Evolutionary conservation across 2,113 vertebrate species (phyloP).

Genomic region (Lamprologus speciosus): DNA sequence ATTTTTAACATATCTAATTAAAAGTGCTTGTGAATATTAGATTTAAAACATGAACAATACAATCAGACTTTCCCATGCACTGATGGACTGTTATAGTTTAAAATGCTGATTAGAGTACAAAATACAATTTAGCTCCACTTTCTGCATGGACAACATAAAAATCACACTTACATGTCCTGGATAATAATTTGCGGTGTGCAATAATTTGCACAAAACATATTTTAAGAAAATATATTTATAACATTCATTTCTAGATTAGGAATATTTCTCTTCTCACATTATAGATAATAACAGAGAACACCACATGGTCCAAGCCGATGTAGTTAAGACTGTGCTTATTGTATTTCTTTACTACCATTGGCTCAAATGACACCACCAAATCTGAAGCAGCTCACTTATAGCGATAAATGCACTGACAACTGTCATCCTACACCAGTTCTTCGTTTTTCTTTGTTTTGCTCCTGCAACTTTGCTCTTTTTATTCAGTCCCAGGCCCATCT

Average conservation of each 20-base stretch:
- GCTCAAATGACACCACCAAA: background rate
- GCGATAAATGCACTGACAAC: background rate
- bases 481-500: background rate
- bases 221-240: background rate
- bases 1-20: background rate
- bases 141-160: background rate
- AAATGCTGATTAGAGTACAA: background rate
- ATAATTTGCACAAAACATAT: background rate
- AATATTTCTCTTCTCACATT: background rate
- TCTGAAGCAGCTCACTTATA: background rate
- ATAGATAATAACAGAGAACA: background rate
- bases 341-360: background rate
- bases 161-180: background rate
- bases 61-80: background rate
- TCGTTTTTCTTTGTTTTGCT: background rate
- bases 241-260: background rate
- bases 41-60: background rate
- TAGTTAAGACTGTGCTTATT: background rate
- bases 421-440: background rate
- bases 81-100: background rate
- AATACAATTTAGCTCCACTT: background rate
- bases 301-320: accelerated
- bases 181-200: background rate
- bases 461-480: background rate
- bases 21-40: background rate